Percentiles rank a stretch among this genome's conserved stretches.
phyloP scores from a whole-genome alignment of 2,797 vertebrate species.

The Serranus cabrilla region DNA sequence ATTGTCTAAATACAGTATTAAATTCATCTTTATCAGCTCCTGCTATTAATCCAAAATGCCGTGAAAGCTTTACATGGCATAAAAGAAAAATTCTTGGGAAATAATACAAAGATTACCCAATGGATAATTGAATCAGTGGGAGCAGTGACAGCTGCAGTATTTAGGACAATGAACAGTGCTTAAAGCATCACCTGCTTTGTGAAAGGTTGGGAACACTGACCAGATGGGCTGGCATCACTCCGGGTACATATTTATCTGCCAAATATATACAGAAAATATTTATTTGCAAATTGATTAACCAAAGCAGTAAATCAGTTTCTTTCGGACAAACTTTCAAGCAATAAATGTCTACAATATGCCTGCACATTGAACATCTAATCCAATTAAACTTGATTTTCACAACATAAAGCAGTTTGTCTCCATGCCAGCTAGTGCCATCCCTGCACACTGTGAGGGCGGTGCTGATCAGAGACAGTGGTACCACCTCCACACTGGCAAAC shows the following conservation, averaged over 20 bases:
- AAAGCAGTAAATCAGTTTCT: constrained; percentile 8
- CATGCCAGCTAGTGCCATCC: constrained; percentile 22
- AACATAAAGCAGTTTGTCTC: constrained; percentile 13
- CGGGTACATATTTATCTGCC: not conserved
- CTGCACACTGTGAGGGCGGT: not conserved
- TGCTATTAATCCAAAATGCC: not conserved
- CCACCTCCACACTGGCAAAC: constrained; percentile 44
- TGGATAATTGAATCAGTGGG: not conserved
- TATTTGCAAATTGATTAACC: not conserved
- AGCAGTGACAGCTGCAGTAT: constrained; percentile 5
- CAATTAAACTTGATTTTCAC: not conserved
- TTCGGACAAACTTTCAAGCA: not conserved
- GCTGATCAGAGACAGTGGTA: constrained; percentile 41
- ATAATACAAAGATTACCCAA: not conserved
- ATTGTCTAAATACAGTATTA: not conserved
- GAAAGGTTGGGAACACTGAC: constrained; percentile 39
- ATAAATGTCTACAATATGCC: constrained; percentile 4
- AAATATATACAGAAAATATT: constrained; percentile 5
- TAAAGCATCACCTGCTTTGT: constrained; percentile 23
- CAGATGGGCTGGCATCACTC: constrained; percentile 41
- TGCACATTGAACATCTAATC: not conserved
- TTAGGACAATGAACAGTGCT: not conserved
- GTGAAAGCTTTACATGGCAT: not conserved
- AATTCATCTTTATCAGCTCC: not conserved
- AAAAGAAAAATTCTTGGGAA: not conserved